Conservation (phyloP, 2,113 vertebrate species). For the Microtus pennsylvanicus region DNA sequence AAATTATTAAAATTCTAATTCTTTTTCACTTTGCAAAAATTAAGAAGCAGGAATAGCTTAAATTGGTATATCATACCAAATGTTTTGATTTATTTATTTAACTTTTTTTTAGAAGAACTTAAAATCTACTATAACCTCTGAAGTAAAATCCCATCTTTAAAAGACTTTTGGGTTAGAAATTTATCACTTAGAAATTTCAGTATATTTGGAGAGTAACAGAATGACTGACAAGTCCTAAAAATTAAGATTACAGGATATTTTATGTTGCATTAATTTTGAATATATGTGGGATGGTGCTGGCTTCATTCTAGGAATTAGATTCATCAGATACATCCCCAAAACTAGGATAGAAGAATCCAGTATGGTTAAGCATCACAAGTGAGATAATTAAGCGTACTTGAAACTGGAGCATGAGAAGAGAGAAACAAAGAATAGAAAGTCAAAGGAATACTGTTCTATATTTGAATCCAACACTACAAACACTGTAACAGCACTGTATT, state of each 20-base stretch:
- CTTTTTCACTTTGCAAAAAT: slow-evolving; percentile 31
- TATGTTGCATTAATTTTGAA: not conserved
- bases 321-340: slow-evolving; percentile 59
- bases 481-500: not conserved
- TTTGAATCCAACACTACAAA: not conserved
- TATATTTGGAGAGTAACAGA: slow-evolving; percentile 14
- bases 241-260: slow-evolving; percentile 23
- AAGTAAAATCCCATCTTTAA: slow-evolving; percentile 62
- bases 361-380: not conserved
- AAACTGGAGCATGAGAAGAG: slow-evolving; percentile 49
- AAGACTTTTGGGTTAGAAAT: slow-evolving; percentile 3
- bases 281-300: not conserved
- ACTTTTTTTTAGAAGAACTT: not conserved
- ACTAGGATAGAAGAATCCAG: slow-evolving; percentile 52
- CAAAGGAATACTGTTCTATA: not conserved
- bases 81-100: not conserved
- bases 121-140: slow-evolving; percentile 16
- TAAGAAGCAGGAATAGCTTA: not conserved
- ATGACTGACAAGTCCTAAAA: not conserved
- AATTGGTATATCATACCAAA: not conserved
- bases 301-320: slow-evolving; percentile 63
- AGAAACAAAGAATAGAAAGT: not conserved
- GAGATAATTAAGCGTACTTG: slow-evolving; percentile 59
- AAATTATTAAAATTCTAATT: slow-evolving; percentile 4
- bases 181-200: not conserved